Evolutionary conservation across 2,888 invertebrate genomes (phyloP), one percentile per base, ranked within the genome.

Genomic region (Tetrapedia diversipes): DNA sequence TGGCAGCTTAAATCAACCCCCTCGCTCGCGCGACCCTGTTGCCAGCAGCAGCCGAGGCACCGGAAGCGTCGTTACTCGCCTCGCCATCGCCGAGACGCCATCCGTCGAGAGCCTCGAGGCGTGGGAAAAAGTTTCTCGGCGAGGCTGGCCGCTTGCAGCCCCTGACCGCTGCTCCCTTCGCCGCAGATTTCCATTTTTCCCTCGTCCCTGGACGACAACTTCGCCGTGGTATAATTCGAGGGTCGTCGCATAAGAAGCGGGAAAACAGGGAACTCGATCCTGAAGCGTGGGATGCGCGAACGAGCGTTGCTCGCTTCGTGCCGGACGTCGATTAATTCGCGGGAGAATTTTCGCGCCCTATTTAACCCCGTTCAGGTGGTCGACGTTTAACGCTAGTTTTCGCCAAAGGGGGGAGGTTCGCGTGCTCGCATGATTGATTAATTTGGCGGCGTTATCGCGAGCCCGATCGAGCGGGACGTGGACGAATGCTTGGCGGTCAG

Each of bases 1-100:
- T 85, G 71, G 71, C 84, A 81, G 86, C 79, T 86, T 86, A 86
- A 86, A 86, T 86, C 86, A 82, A 74, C 71, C 75, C 74, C 77
- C n/a, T n/a, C 57, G 22, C 69, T 34, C 37, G 29, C 39, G 51
- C 63, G 22, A 14, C 65, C 75, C 41, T 41, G 37, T 24, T 47
- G 39, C 57, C 43, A 29, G 51, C 51, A 41, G 53, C 53, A 24
- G 27, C 45, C 11, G 39, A 41, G 39, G 10, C 53, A 29, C 16
- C 41, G 37, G 24, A 37, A 32, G 19, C 53, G 54, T 45, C 57
- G 72, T 67, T 59, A 51, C 24, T 60, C 61, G 73, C n/a, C 29
- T 73, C 67, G 39, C 43, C 59, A 22, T 73, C 68, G 47, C 43
- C 54, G n/a, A n/a, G n/a, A 32, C 71, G 60, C 65, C 66, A 39